Evolutionary conservation across 2,797 vertebrate genomes (phyloP), one percentile per base, ranked within the genome.

Genomic region (Crenuchus spilurus): DNA sequence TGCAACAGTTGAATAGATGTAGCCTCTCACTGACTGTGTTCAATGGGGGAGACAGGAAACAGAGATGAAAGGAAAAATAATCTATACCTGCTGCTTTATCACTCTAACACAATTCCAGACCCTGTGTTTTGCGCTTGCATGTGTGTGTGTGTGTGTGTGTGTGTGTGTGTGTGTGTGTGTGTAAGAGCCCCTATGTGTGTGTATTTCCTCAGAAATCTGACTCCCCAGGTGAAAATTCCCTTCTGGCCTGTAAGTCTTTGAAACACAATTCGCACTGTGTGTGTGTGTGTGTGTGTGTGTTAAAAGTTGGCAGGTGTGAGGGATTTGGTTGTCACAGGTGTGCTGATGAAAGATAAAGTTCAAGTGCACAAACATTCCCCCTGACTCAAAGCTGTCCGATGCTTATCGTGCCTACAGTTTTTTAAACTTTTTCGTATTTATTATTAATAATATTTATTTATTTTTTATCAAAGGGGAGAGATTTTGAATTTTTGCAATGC

Each of bases 241-340:
- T 30, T 55, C 52, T 55, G 28, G 7, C 14, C 52, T n/a, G 11
- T 6, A 30, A 30, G 28, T n/a, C 2, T 31, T 57, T 57, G 14
- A 57, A 57, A 57, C 16, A 54, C 28, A 55, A 16, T 28, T 30
- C 26, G 6, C 22, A 28, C 1, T 51, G 9, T 31, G 28, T 31
- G 52, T 31, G 52, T n/a, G 52, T 54, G 51, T 18, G 28, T 9
- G 28, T 55, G 16, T 31, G 52, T n/a, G 26, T 28, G 51, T 55
- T 10, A 33, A 33, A 35, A 6, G 20, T 8, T 20, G 54, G 30
- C n/a, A 58, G 54, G n/a, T 49, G 54, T 35, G 31, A 58, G 31
- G 31, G 55, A 58, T 58, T 18, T 58, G 55, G n/a, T 37, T 58
- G 55, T 37, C 55, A 37, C 31, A 58, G 55, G 18, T 37, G 55